Conservation (phyloP, 2,113 vertebrate species). For the Nibea coibor region DNA sequence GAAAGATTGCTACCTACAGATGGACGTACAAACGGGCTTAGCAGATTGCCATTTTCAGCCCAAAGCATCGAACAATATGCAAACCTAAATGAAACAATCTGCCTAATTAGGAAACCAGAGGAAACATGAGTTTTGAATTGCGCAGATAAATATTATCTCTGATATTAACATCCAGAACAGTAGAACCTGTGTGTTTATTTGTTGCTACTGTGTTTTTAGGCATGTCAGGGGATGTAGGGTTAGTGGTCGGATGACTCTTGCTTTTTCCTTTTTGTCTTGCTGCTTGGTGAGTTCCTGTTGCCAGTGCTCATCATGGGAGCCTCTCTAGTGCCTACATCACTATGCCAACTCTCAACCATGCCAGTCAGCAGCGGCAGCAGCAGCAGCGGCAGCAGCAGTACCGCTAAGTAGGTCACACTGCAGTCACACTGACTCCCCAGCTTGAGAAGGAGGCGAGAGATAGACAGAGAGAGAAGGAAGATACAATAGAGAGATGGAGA, state of each 20-base stretch:
- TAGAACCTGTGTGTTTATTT: neutral
- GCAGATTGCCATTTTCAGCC: slow-evolving; percentile 53
- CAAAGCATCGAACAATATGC: slow-evolving; percentile 45
- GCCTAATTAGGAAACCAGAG: slow-evolving; percentile 16
- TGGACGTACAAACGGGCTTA: slow-evolving; percentile 42
- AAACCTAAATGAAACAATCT: slow-evolving; percentile 31
- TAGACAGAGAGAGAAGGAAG: slow-evolving; percentile 29
- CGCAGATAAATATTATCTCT: neutral
- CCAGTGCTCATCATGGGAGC: slow-evolving; percentile 49
- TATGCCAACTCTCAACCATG: slow-evolving; percentile 67
- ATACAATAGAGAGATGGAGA: slow-evolving; percentile 35
- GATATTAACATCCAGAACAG: slow-evolving; percentile 2
- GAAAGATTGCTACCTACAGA: slow-evolving; percentile 45
- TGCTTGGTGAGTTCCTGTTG: slow-evolving; percentile 39
- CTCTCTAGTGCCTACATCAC: slow-evolving; percentile 60
- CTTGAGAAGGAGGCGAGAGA: slow-evolving; percentile 44
- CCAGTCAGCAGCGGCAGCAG: slow-evolving; percentile 68
- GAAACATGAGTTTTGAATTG: slow-evolving; percentile 21
- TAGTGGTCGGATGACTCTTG: neutral
- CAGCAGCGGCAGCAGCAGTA: slow-evolving; percentile 41
- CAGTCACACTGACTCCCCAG: slow-evolving; percentile 62
- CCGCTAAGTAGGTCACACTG: slow-evolving; percentile 81
- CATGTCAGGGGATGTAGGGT: slow-evolving; percentile 14
- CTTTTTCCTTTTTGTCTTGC: slow-evolving; percentile 1
- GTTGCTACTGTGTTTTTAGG: neutral